Conservation (phyloP, 2,797 vertebrate species). For the Capromys pilorides region DNA sequence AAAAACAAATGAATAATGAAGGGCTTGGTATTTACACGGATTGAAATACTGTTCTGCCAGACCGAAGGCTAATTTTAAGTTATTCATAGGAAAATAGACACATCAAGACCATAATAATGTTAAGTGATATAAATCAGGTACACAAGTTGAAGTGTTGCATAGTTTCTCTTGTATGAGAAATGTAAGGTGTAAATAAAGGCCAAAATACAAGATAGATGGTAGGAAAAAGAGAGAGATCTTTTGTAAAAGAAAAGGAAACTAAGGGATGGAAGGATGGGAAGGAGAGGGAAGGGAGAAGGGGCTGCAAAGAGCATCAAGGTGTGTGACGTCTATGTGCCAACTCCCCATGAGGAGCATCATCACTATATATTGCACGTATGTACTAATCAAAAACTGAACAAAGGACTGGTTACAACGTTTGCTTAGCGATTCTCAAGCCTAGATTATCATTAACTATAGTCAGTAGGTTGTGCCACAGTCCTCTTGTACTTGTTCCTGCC, state of each 20-base stretch:
- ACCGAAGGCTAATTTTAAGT: neutral
- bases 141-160: neutral
- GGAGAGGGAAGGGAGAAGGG: neutral
- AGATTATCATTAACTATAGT: neutral
- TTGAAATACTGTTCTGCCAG: neutral
- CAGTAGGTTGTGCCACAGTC: neutral
- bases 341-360: neutral
- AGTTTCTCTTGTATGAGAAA: neutral
- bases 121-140: neutral
- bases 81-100: neutral
- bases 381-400: neutral
- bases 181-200: neutral
- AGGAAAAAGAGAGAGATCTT: neutral
- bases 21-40: neutral
- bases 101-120: neutral
- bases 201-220: neutral
- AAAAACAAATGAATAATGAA: neutral
- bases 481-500: neutral
- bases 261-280: neutral
- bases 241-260: neutral
- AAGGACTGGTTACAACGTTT: neutral
- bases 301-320: neutral
- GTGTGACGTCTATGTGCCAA: neutral
- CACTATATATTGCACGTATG: neutral
- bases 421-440: neutral